Evolutionary conservation across 1,140 invertebrate genomes (phyloP), one percentile per base, ranked within the genome.

Genomic region (Lethocerus indicus): DNA sequence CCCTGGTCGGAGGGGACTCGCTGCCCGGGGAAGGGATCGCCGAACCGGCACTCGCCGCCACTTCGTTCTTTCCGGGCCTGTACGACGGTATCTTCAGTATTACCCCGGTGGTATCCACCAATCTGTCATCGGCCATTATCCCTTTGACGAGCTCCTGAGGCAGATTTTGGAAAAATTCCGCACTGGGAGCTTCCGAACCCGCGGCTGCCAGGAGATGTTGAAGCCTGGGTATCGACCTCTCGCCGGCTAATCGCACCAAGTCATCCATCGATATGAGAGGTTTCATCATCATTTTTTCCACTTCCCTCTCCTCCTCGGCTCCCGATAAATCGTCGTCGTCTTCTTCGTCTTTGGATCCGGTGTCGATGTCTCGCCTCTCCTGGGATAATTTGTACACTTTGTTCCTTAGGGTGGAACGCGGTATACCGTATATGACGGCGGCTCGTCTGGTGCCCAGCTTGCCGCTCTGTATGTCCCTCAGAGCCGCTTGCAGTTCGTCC

Each of bases 341-440:
- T 56, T 70, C 70, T 12, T 59, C 58, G n/a, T 54, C 55, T 23
- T 58, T 54, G 9, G 29, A 45, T 23, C 41, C 40, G 9, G 44
- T 51, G 13, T 45, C 52, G 37, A 54, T 20, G 35, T 53, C 51
- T 23, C 50, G 45, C 13, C 51, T 43, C 59, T 79, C 81, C 65
- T 79, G 70, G 28, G 83, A 80, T 59, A 88, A 68, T 64, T 91
- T 92, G 71, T 87, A 92, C 58, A 86, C 79, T 71, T 96, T 96
- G 69, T 95, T 95, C 36, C 91, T 74, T 5, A 97, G 73, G 2
- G 91, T 95, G 47, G 91, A 94, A 47, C 92, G 73, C 3, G 92
- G 92, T 62, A 96, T 93, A 50, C 90, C 89, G 64, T 96, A 96
- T 53, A 94, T 82, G 25, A 88, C 87, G 28, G 92, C 87, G 1